Evolutionary conservation across 2,113 vertebrate species (phyloP).

Genomic region (Alces alces): DNA sequence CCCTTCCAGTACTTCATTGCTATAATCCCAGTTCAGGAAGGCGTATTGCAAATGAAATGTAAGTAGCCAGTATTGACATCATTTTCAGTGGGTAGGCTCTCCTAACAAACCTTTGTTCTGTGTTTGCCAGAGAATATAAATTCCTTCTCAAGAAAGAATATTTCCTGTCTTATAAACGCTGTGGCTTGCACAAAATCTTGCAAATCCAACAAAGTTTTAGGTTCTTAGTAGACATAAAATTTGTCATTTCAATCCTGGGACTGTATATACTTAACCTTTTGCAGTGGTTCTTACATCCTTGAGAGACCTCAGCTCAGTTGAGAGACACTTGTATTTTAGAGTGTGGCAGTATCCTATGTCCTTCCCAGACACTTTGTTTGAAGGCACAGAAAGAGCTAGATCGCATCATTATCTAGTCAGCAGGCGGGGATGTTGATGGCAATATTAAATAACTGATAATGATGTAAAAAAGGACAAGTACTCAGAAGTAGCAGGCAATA

Average conservation of each 20-base stretch:
- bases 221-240: conserved; percentile 53
- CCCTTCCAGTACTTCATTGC: background rate
- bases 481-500: background rate
- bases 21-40: background rate
- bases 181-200: conserved; percentile 64
- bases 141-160: conserved; percentile 55
- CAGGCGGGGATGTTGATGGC: background rate
- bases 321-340: background rate
- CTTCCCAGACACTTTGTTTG: accelerated
- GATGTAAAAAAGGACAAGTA: background rate
- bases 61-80: conserved; percentile 37
- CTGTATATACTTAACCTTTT: conserved; percentile 54
- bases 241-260: conserved; percentile 28
- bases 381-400: background rate
- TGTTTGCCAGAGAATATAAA: conserved; percentile 56
- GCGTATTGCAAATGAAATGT: background rate
- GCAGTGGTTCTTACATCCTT: background rate
- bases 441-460: background rate
- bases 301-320: background rate
- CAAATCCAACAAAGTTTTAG: conserved; percentile 58
- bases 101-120: conserved; percentile 39
- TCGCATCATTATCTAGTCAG: background rate
- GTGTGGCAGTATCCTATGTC: background rate
- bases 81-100: background rate
- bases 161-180: conserved; percentile 56